Evolutionary conservation across 2,113 vertebrate genomes (phyloP).

Genomic region (Mesitornis unicolor): DNA sequence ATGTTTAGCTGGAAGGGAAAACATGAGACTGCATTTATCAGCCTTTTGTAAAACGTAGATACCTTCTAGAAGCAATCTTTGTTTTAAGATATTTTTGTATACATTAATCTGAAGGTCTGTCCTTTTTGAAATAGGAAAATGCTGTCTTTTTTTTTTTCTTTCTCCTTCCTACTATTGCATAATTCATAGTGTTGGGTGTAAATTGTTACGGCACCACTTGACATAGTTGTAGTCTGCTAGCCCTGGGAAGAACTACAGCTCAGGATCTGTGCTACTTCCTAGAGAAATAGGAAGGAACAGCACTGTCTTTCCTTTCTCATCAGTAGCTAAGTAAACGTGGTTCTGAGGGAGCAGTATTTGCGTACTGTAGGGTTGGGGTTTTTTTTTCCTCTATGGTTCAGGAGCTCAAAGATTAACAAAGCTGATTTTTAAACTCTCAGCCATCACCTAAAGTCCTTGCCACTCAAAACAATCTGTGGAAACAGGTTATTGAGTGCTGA

Average conservation of each 20-base stretch:
- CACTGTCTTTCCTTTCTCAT: background rate
- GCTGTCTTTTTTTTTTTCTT: background rate
- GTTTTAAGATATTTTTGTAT: background rate
- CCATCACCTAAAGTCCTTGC: background rate
- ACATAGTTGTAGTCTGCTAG: background rate
- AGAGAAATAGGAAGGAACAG: background rate
- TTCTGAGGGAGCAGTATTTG: background rate
- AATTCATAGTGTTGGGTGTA: background rate
- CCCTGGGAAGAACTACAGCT: background rate
- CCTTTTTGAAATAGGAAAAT: background rate
- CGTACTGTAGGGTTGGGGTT: accelerated
- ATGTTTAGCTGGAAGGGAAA: background rate
- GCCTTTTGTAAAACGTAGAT: background rate
- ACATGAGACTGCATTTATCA: background rate
- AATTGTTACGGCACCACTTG: background rate
- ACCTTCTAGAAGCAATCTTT: background rate
- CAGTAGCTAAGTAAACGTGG: background rate
- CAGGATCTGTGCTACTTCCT: background rate
- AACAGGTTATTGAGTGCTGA: background rate
- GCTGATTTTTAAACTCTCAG: background rate
- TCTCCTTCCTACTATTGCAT: accelerated
- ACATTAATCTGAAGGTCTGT: background rate
- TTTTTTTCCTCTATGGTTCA: background rate
- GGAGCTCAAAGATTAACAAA: background rate
- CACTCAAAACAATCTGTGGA: background rate